Evolutionary conservation across 2,797 vertebrate genomes (phyloP), one percentile per base, ranked within the genome.

Genomic region (Sparus aurata): DNA sequence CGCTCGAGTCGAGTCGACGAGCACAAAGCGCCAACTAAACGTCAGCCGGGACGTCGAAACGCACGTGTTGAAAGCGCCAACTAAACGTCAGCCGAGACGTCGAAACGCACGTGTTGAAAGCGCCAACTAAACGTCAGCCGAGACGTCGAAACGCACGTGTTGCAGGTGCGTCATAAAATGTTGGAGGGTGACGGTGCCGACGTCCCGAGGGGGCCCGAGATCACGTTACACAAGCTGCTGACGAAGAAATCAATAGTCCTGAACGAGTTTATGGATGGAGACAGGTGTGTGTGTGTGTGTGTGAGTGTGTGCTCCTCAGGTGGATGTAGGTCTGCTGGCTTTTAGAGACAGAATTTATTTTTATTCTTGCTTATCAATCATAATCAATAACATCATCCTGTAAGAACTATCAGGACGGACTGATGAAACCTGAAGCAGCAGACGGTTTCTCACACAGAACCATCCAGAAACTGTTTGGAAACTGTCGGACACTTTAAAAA

Each of bases 71-170:
- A n/a, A n/a, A n/a, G n/a, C n/a, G n/a, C n/a, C n/a, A n/a, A n/a
- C n/a, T n/a, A n/a, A n/a, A n/a, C n/a, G n/a, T n/a, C n/a, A n/a
- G n/a, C 41, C 25, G 49, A 58, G 52, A n/a, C 50, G 3, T 41
- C 16, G 57, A 22, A 58, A 20, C 41, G 73, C 2, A 22, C 50
- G 64, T 17, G 2, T 0, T 30, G 72, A 23, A 43, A 22, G 4
- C 18, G 25, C 20, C 11, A 7, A 22, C 43, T 45, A 30, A 77
- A 77, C 55, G 53, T 65, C 68, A 45, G 15, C 41, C 25, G 49
- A 58, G 52, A n/a, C 50, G 3, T 41, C 16, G 57, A 22, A 58
- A 20, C 41, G 73, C 2, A 22, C 50, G 64, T 17, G 2, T 0
- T 30, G 72, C 23, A 34, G 7, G 17, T n/a, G 16, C 16, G 34